Evolutionary conservation across 2,797 vertebrate species (phyloP).

Genomic region (Aeoliscus strigatus): DNA sequence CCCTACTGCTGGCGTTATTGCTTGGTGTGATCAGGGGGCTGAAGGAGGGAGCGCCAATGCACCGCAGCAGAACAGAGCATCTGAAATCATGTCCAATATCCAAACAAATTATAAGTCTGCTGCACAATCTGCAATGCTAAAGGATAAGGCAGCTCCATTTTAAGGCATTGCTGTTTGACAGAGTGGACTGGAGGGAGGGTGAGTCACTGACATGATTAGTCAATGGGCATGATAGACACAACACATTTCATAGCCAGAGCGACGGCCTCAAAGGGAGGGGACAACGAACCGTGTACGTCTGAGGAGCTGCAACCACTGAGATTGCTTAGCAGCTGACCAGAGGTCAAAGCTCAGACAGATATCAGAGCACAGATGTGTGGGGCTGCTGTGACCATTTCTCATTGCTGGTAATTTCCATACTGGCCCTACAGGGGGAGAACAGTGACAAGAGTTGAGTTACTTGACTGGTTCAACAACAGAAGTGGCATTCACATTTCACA

Average conservation of each 20-base stretch:
- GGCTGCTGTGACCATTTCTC: conserved; percentile 78
- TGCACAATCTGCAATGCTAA: conserved; percentile 73
- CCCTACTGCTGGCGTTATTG: conserved; percentile 72
- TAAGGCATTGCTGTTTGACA: conserved; percentile 78
- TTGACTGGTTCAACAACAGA: conserved; percentile 34
- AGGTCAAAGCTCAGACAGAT: conserved; percentile 72
- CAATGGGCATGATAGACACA: conserved; percentile 38
- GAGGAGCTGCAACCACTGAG: conserved; percentile 71
- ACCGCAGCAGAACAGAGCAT: conserved; percentile 49
- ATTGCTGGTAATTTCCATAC: conserved; percentile 98
- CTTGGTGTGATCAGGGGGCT: conserved; percentile 65
- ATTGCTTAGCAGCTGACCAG: conserved; percentile 64
- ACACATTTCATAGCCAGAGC: conserved; percentile 41
- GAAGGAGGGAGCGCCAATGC: conserved; percentile 50
- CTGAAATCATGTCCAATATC: conserved; percentile 50
- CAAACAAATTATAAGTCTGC: conserved; percentile 43
- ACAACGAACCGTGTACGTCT: conserved; percentile 33
- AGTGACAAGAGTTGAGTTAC: conserved; percentile 43
- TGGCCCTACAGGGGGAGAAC: conserved; percentile 83
- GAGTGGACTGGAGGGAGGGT: conserved; percentile 51
- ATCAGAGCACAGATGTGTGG: conserved; percentile 63
- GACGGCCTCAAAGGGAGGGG: conserved; percentile 28
- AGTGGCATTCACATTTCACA: conserved; percentile 31
- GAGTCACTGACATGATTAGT: conserved; percentile 16
- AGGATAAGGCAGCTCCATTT: conserved; percentile 74